Evolutionary conservation across 2,113 vertebrate genomes (phyloP), one percentile per base, ranked within the genome.

Genomic region (Polyodon spathula): DNA sequence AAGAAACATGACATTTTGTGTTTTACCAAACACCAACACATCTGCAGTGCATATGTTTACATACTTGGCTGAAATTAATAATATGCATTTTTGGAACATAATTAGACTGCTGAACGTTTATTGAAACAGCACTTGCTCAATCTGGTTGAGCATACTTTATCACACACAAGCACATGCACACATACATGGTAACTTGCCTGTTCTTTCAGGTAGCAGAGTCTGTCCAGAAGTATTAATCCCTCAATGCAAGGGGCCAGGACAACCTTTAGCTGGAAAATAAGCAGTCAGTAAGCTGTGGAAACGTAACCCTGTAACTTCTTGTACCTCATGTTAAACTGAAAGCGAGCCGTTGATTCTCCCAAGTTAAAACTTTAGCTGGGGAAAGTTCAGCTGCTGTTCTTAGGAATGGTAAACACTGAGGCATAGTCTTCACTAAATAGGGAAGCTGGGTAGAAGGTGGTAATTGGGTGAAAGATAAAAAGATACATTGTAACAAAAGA

Each of bases 201-300:
- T 70, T 99, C 96, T 77, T 94, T 94, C 54, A 99, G 84, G 74
- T 91, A 99, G 75, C 91, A 97, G 65, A 99, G 89, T 62, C 95
- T 92, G 78, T 99, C 96, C 37, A 99, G 84, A 71, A 99, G 91
- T 69, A 99, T 92, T 74, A 99, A 76, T 62, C 88, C 87, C 73
- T 99, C 96, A 58, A 99, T 86, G 65, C 94, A 98, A 40, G 96
- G 94, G 76, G 94, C 94, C 78, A 99, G 78, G 44, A 85, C 80
- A 76, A 97, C 92, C 81, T 98, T 99, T 74, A 99, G 8, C 95
- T 99, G 68, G 70, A 82, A 78, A 61, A 2, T 37, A 64, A 57
- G 27, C 60, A 42, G 66, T n/a, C 14, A n/a, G 12, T 9, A n/a
- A 10, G 12, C 2, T 12, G 9, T 50, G 48, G 48, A 11, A n/a